Percentiles rank a stretch among this genome's conserved stretches.
Evolutionary conservation across 2,888 invertebrate species (phyloP).

Genomic region (Himalopsyche anomala): DNA sequence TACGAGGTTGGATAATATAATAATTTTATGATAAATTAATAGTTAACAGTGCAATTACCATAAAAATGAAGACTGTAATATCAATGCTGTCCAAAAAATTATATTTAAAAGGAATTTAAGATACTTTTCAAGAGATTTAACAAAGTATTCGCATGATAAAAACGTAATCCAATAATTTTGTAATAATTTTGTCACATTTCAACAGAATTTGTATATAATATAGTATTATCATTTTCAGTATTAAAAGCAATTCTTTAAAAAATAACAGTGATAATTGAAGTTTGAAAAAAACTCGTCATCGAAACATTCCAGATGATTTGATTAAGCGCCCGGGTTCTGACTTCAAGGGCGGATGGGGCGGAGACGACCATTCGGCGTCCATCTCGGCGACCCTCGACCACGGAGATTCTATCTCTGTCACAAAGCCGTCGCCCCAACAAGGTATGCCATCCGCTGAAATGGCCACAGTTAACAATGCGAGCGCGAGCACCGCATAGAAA

Average conservation of each 20-base stretch:
- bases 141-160: too few relatives aligned
- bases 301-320: constrained; percentile 80
- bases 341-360: constrained; percentile 82
- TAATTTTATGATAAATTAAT: too few relatives aligned
- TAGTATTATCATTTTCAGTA: neutral
- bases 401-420: constrained; percentile 11
- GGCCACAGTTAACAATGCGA: constrained; percentile 46
- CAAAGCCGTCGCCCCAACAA: constrained; percentile 66
- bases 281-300: constrained; percentile 20
- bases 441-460: constrained; percentile 49
- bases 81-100: too few relatives aligned
- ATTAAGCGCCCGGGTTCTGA: constrained; percentile 92
- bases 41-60: too few relatives aligned
- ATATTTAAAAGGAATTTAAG: too few relatives aligned
- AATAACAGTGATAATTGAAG: neutral
- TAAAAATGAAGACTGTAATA: too few relatives aligned
- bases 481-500: constrained; percentile 18
- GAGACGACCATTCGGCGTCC: constrained; percentile 70
- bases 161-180: too few relatives aligned
- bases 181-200: too few relatives aligned
- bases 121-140: too few relatives aligned
- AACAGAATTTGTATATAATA: too few relatives aligned
- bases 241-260: neutral
- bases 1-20: too few relatives aligned
- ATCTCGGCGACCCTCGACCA: constrained; percentile 63